Evolutionary conservation across 2,888 invertebrate species (phyloP), one percentile per base, ranked within the genome.

Genomic region (Plagodis dolabraria): DNA sequence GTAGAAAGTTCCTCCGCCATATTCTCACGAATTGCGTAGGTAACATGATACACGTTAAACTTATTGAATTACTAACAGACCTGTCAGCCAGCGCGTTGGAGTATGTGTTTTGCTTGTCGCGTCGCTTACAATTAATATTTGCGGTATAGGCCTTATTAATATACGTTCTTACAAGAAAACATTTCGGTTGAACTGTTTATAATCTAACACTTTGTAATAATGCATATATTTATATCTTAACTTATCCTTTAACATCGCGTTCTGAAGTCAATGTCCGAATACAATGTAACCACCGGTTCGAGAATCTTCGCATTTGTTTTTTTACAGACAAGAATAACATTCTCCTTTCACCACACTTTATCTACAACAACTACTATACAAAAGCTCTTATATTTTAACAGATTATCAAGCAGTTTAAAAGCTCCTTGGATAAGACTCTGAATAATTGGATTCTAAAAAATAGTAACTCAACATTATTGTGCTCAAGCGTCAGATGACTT

Each of bases 351-450:
- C 73, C 74, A 76, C 67, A 66, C 36, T 78, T 75, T 74, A 76
- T 75, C 83, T 87, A 87, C 82, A 85, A 85, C 83, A 81, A 82
- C 85, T 88, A 88, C 85, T 76, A 79, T 86, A 89, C 85, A 87
- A 85, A 89, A 90, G 89, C 88, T 89, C 87, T 88, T 88, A 89
- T 73, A 77, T 77, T 69, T 77, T 86, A 86, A 84, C 80, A 84
- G 79, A 79, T 79, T 73, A 67, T 75, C 80, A 87, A 86, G 82
- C 84, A 83, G 81, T 82, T 80, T 84, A 74, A 89, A 90, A 91
- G 91, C 89, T 91, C 91, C 77, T 81, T 59, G 66, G 70, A 43
- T 63, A 59, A 65, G 58, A 63, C 63, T 65, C 65, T 66, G 55
- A 57, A 63, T 50, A 57, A 40, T 50, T 40, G 55, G 42, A 55